A percentile compares a stretch with the other conserved stretches of the same genome.
Conservation (phyloP, 2,113 vertebrate genomes). For the Xerus inauris region DNA sequence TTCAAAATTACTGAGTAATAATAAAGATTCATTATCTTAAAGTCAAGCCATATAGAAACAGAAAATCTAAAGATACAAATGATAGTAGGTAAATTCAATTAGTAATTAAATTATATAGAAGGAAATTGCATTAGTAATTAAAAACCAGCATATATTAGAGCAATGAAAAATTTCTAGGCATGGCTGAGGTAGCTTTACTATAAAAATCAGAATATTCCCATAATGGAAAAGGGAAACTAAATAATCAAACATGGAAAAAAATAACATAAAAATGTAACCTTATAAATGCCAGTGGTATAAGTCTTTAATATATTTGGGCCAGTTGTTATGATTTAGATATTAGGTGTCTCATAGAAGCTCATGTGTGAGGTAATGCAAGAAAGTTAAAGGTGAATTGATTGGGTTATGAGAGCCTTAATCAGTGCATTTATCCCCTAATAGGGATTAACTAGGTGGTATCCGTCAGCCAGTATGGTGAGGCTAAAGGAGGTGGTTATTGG, state of each 20-base stretch:
- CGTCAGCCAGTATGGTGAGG: too few relatives aligned
- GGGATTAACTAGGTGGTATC: too few relatives aligned
- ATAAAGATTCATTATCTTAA: not conserved
- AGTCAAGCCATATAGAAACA: not conserved
- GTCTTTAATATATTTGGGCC: not conserved
- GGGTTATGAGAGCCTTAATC: too few relatives aligned
- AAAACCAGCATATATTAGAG: not conserved
- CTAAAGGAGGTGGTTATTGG: too few relatives aligned
- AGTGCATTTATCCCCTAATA: too few relatives aligned
- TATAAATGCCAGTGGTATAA: not conserved
- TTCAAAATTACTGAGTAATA: not conserved
- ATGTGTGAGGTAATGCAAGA: too few relatives aligned
- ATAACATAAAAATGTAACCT: not conserved
- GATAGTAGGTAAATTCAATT: not conserved
- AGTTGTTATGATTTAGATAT: too few relatives aligned
- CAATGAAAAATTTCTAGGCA: not conserved
- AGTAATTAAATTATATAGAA: not conserved
- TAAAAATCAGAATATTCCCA: not conserved
- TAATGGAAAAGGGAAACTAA: not conserved
- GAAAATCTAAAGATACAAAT: not conserved
- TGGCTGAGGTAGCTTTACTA: not conserved
- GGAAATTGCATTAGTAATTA: not conserved
- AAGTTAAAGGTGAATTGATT: too few relatives aligned
- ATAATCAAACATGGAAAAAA: not conserved
- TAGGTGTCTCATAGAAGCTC: too few relatives aligned